Evolutionary conservation across 2,113 vertebrate genomes (phyloP), one percentile per base, ranked within the genome.

Genomic region (Limnothrissa miodon): DNA sequence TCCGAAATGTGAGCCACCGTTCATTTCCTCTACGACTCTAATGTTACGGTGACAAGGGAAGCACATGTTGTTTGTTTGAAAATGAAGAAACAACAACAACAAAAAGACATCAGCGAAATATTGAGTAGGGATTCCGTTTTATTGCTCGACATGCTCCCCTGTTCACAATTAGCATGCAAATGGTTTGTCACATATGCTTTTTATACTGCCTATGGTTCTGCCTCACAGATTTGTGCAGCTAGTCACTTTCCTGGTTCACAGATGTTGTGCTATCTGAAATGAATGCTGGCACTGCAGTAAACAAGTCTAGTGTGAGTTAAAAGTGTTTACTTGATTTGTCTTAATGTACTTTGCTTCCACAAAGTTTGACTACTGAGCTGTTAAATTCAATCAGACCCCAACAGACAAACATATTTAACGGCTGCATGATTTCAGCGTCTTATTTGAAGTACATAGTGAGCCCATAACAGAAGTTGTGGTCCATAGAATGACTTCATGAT

Each of bases 191-290:
- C 92, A 89, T 90, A 92, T 90, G 88, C 86, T 85, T 82, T 82
- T 83, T 90, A 33, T 36, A 89, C 86, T 91, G 84, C 92, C 90
- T 89, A 88, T 87, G 89, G 91, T 91, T 92, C 91, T 91, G 90
- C 90, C 90, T 90, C 90, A 90, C 85, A 90, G 87, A 89, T 89
- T 92, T 91, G 88, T 86, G 90, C 85, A 88, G 90, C 90, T 89
- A 91, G 89, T 91, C 90, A 90, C 89, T 92, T 92, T 90, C 89
- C 89, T 82, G 85, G 85, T 90, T 90, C 88, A 78, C 90, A 92
- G 91, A 93, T 92, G 89, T 93, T 92, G 90, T 92, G 92, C 93
- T 93, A 93, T 93, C 91, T 93, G 89, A 88, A 91, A 92, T 92
- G 90, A 90, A 93, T 90, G 89, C 92, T 90, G 89, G 89, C 89